Evolutionary conservation across 1,140 invertebrate genomes (phyloP), one percentile per base, ranked within the genome.

Genomic region (Drosophila watanabei): DNA sequence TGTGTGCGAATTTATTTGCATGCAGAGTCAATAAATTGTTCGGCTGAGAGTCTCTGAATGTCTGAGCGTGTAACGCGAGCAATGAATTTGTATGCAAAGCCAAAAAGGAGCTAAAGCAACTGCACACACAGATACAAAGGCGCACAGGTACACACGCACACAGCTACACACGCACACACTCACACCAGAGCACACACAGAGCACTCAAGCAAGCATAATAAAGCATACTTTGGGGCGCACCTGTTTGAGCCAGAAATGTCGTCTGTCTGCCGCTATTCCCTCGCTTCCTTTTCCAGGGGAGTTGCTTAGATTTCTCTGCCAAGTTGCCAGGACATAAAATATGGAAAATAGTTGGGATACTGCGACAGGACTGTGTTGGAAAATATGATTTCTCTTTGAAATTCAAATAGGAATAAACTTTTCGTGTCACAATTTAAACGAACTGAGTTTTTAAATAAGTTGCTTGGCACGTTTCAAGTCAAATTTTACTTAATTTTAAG

Each of bases 1-100:
- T 41, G 62, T 57, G 33, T 45, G 60, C 52, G 52, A 89, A 88
- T 89, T 89, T 88, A 89, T 88, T 89, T 89, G 85, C 85, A 89
- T 89, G 79, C 68, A 76, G 79, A 85, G 85, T 82, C 82, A 90
- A 89, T 89, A 85, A 90, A 89, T 90, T 90, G 68, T 48, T 84
- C 46, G 70, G 56, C 46, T 81, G 71, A 65, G 65, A 45, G 61
- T 82, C 54, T 54, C 51, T 61, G 69, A 58, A 46, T 77, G 62
- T 68, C 49, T 80, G 80, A 73, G 70, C 75, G 49, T 65, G 56
- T 76, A 76, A 76, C 79, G 70, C 79, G 66, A 54, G 66, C 85
- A 75, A 82, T 89, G 85, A 90, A 85, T 90, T 89, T 79, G 48
- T 85, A 89, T 81, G 73, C 61, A 88, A 76, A 90, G 76, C 56